These are phyloP conservation scores for Saccostrea glomerata DNA, from an alignment of 1,140 invertebrate genomes.

Conservation along the genomic window DNA sequence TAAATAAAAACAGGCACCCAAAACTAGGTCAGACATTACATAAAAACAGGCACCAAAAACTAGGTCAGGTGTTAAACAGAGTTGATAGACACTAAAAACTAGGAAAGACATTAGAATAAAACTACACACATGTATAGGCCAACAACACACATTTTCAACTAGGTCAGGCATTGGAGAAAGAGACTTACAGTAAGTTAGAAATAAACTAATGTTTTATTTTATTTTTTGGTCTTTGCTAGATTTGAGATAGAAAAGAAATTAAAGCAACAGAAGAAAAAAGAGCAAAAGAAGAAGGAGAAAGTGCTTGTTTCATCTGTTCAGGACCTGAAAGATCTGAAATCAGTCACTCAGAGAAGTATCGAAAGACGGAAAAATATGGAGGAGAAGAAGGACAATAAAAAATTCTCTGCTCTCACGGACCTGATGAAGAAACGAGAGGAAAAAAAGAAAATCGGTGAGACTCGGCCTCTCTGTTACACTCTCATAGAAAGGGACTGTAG, in stretches of 20 bases:
- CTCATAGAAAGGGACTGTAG: no score
- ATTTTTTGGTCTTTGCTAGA: conserved; percentile 78
- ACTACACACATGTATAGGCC: no score
- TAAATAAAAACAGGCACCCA: no score
- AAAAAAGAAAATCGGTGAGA: conserved; percentile 82
- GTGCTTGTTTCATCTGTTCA: conserved; percentile 46
- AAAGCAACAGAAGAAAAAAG: conserved; percentile 90
- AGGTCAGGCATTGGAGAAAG: no score
- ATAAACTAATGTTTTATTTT: no score
- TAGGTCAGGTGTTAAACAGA: not conserved
- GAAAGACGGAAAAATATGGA: conserved; percentile 96
- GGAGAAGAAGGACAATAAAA: conserved; percentile 87
- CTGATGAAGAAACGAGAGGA: conserved; percentile 94
- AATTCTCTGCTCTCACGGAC: conserved; percentile 94
- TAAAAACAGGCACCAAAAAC: no score
- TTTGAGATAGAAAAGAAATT: conserved; percentile 98
- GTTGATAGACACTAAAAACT: no score
- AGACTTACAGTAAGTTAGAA: no score
- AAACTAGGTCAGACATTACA: no score
- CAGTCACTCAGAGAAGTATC: conserved; percentile 88
- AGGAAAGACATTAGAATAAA: no score
- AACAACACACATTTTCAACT: no score
- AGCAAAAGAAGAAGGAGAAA: conserved; percentile 82
- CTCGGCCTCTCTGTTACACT: no score
- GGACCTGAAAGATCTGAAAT: conserved; percentile 51